Evolutionary conservation across 2,797 vertebrate genomes (phyloP).

Genomic region (Phoeniculus purpureus): DNA sequence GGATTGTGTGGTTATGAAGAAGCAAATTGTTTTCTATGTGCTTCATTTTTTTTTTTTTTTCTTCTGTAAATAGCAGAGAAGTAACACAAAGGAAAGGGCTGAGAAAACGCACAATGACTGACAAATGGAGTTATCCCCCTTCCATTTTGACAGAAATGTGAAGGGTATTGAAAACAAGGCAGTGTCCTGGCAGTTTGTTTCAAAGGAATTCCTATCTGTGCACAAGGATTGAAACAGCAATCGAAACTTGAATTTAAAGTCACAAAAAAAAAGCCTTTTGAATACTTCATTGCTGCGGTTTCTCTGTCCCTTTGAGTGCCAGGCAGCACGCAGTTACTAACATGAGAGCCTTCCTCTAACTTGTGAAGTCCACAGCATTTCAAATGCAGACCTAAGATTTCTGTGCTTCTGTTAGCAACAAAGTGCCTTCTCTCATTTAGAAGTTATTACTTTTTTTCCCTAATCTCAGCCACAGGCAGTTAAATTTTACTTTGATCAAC

Average conservation of each 20-base stretch:
- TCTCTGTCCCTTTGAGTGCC: slow-evolving; percentile 30
- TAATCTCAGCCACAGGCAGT: slow-evolving; percentile 78
- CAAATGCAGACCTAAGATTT: neutral
- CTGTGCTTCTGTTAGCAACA: neutral
- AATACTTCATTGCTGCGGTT: slow-evolving; percentile 41
- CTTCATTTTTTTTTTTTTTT: neutral
- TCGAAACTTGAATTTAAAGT: slow-evolving; percentile 17
- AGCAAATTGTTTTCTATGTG: neutral
- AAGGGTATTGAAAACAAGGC: slow-evolving; percentile 14
- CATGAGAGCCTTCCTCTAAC: neutral
- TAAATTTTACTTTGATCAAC: slow-evolving; percentile 81
- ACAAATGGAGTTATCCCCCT: slow-evolving; percentile 20
- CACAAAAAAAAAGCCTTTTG: slow-evolving; percentile 48
- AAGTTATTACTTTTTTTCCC: slow-evolving; percentile 71
- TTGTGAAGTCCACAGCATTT: neutral
- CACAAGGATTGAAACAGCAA: neutral
- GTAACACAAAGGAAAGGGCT: neutral
- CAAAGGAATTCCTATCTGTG: neutral
- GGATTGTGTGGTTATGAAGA: neutral
- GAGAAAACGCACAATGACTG: neutral
- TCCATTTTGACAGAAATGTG: neutral
- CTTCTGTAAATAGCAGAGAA: neutral
- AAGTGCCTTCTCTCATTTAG: slow-evolving; percentile 46
- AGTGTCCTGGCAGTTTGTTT: neutral
- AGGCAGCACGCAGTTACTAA: neutral